A percentile compares a stretch with the other conserved stretches of the same genome.
phyloP scores from a whole-genome alignment of 2,888 invertebrate genomes.

The Drosophila basisetae region DNA sequence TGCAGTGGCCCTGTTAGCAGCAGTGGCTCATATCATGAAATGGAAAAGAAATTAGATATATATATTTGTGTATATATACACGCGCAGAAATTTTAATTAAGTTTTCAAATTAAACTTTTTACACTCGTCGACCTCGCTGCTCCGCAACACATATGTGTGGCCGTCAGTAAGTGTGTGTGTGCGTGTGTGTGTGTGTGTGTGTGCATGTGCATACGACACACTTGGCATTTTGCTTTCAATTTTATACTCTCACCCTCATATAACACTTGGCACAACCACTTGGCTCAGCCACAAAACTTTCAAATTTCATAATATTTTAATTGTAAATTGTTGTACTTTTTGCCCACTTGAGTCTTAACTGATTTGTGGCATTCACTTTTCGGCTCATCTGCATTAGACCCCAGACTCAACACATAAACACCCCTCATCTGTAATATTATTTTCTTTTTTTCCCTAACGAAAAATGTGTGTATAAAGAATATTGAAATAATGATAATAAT shows the following conservation, averaged over 20 bases:
- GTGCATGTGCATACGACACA: slow-evolving; percentile 28
- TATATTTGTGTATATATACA: slow-evolving; percentile 22
- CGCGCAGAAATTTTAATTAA: slow-evolving; percentile 71
- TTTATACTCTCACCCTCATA: slow-evolving; percentile 1
- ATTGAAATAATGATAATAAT: slow-evolving; percentile 38
- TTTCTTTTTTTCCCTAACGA: slow-evolving; percentile 18
- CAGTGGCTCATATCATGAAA: slow-evolving; percentile 33
- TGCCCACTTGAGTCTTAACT: slow-evolving; percentile 46
- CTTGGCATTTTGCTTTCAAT: slow-evolving; percentile 51
- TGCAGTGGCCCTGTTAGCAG: slow-evolving; percentile 26
- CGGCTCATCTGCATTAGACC: slow-evolving; percentile 48
- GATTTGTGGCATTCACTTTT: slow-evolving; percentile 59
- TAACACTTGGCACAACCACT: slow-evolving; percentile 27
- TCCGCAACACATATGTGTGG: slow-evolving; percentile 24
- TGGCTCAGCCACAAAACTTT: slow-evolving; percentile 61
- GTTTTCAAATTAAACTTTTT: slow-evolving; percentile 77
- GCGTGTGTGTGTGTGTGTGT: slow-evolving; percentile 14
- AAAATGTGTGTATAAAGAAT: slow-evolving; percentile 36
- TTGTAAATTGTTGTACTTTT: slow-evolving; percentile 63
- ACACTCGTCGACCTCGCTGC: slow-evolving; percentile 46
- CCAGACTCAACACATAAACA: background rate
- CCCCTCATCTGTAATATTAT: slow-evolving; percentile 18
- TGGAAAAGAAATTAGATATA: slow-evolving; percentile 13
- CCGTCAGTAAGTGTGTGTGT: slow-evolving; percentile 1
- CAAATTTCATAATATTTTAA: slow-evolving; percentile 73